A percentile compares a stretch with the other conserved stretches of the same genome.
phyloP scores from a whole-genome alignment of 2,888 invertebrate genomes.

The Norana najaformis region DNA sequence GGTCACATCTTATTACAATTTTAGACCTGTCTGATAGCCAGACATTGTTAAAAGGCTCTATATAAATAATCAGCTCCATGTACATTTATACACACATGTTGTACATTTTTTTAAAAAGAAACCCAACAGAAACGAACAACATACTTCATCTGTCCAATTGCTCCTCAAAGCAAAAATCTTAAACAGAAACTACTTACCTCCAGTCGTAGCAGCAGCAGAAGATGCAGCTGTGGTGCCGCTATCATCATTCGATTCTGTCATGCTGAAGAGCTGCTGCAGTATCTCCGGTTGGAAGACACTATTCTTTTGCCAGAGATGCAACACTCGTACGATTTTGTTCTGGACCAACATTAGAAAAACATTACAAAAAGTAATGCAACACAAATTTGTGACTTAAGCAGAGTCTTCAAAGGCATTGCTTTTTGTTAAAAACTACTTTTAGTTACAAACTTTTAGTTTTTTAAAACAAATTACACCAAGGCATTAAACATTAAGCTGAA shows the following conservation, averaged over 20 bases:
- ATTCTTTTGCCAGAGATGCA: slow-evolving; percentile 98
- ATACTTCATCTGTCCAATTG: background rate
- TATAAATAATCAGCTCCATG: no score
- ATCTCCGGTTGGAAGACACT: slow-evolving; percentile 90
- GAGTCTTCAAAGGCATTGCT: background rate
- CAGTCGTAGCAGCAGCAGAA: background rate
- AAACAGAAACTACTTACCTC: background rate
- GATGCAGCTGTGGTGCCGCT: background rate
- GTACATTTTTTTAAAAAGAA: no score
- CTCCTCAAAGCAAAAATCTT: no score
- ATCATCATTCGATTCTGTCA: background rate
- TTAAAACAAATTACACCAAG: background rate
- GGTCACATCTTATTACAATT: no score
- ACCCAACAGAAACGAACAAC: background rate
- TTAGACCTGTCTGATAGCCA: no score
- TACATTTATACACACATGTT: no score
- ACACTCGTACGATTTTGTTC: slow-evolving; percentile 93
- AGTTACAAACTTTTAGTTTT: background rate
- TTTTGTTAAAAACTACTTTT: background rate
- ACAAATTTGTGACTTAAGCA: background rate
- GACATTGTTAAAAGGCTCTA: no score
- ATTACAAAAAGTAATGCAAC: background rate
- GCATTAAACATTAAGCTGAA: background rate
- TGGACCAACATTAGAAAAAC: slow-evolving; percentile 62
- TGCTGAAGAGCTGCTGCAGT: slow-evolving; percentile 68